phyloP scores from a whole-genome alignment of 2,888 invertebrate genomes.

The Sarcophaga subvicina region DNA sequence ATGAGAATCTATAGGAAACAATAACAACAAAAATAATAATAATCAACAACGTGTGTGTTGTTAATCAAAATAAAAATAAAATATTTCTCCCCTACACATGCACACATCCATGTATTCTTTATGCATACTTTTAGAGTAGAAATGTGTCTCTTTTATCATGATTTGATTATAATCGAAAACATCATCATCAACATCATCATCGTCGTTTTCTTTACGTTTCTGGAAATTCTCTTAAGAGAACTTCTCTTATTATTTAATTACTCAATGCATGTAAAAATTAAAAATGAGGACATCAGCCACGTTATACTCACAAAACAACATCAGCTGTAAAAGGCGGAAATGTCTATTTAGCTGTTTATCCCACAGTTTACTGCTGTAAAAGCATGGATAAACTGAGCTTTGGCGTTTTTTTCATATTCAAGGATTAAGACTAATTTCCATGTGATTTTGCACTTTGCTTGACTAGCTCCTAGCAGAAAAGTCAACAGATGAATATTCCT shows the following conservation, averaged over 20 bases:
- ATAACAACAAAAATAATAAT: slow-evolving; percentile 14
- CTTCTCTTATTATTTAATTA: slow-evolving; percentile 54
- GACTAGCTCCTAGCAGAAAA: too few relatives aligned
- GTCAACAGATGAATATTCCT: too few relatives aligned
- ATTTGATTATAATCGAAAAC: slow-evolving; percentile 28
- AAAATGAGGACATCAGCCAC: slow-evolving; percentile 2
- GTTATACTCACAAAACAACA: neutral
- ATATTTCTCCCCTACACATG: slow-evolving; percentile 16
- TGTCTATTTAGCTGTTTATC: slow-evolving; percentile 1
- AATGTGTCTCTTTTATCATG: slow-evolving; percentile 17
- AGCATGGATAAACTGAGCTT: neutral
- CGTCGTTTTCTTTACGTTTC: neutral
- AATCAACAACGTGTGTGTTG: slow-evolving; percentile 51
- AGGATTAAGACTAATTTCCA: neutral
- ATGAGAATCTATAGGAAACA: slow-evolving; percentile 5
- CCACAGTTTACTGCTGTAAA: neutral
- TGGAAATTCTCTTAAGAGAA: slow-evolving; percentile 40
- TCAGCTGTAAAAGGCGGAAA: slow-evolving; percentile 36
- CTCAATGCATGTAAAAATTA: slow-evolving; percentile 21
- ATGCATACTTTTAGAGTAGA: neutral
- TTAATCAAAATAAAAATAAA: slow-evolving; percentile 45
- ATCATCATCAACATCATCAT: slow-evolving; percentile 18
- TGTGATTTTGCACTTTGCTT: too few relatives aligned
- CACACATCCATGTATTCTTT: neutral
- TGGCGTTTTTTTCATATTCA: slow-evolving; percentile 12